phyloP scores from a whole-genome alignment of 2,888 invertebrate genomes.

The Melieria picta region DNA sequence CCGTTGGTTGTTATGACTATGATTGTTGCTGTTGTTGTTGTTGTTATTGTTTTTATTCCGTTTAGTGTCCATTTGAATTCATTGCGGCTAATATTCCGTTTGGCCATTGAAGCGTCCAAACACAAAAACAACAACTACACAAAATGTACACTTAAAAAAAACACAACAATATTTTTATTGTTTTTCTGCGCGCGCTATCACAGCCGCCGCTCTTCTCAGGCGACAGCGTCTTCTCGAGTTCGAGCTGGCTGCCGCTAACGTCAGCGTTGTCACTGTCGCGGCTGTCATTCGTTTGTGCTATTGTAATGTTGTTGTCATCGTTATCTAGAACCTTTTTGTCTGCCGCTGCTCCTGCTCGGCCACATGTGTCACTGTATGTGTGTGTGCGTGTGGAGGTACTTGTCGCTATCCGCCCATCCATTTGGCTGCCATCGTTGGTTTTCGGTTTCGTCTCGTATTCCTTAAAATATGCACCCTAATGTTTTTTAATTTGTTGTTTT shows the following conservation, averaged over 20 bases:
- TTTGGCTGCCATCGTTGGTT: neutral
- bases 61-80: conserved; percentile 60
- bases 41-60: conserved; percentile 50
- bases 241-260: neutral
- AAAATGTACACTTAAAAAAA: neutral
- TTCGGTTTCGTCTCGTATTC: neutral
- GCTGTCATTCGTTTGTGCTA: neutral
- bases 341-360: neutral
- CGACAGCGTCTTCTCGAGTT: too few species aligned
- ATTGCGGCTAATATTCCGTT: conserved; percentile 39
- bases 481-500: conserved; percentile 21
- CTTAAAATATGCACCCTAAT: conserved; percentile 31
- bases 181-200: too few species aligned
- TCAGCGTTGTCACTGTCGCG: conserved; percentile 2
- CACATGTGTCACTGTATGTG: neutral
- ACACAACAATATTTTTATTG: neutral
- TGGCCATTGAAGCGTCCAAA: too few species aligned
- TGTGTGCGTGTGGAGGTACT: neutral
- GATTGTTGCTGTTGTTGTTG: conserved; percentile 17
- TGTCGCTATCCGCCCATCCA: neutral
- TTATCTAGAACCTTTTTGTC: neutral
- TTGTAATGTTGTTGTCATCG: neutral
- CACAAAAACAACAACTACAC: too few species aligned
- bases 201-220: too few species aligned
- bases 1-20: neutral